A percentile compares a stretch with the other conserved stretches of the same genome.
phyloP scores from a whole-genome alignment of 2,113 vertebrate genomes.

The Phalacrocorax aristotelis region DNA sequence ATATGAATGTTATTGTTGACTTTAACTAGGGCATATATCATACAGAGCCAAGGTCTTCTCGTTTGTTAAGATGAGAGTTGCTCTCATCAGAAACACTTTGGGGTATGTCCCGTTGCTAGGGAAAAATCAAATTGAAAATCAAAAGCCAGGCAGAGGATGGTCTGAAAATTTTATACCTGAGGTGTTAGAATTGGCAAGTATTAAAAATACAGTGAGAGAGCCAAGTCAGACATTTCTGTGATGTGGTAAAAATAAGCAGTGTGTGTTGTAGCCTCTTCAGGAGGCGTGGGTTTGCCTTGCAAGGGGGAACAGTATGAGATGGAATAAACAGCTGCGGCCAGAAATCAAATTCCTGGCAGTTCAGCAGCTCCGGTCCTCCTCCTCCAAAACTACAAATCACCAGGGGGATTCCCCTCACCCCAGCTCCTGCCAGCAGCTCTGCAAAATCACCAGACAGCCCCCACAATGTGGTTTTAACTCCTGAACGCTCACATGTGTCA shows the following conservation, averaged over 20 bases:
- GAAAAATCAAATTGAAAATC: not conserved
- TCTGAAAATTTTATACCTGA: constrained; percentile 46
- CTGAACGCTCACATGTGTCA: not conserved
- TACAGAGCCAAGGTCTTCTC: constrained; percentile 11
- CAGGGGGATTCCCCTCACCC: constrained; percentile 62
- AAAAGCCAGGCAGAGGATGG: not conserved
- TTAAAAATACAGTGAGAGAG: not conserved
- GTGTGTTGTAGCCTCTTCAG: constrained; percentile 60
- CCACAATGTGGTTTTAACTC: constrained; percentile 28
- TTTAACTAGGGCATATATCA: constrained; percentile 52
- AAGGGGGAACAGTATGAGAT: constrained; percentile 28
- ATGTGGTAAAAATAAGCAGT: constrained; percentile 60
- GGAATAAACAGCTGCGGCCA: constrained; percentile 72
- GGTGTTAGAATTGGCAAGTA: constrained; percentile 68
- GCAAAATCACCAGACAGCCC: constrained; percentile 57
- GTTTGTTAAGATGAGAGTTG: constrained; percentile 1
- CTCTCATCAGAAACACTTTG: constrained; percentile 13
- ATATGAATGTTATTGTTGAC: constrained; percentile 61
- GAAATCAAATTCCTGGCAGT: constrained; percentile 70
- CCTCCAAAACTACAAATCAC: constrained; percentile 70
- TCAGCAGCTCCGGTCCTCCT: constrained; percentile 47
- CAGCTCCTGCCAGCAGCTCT: constrained; percentile 46
- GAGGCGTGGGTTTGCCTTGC: constrained; percentile 46
- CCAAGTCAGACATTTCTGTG: constrained; percentile 17
- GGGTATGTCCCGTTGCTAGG: constrained; percentile 38